Conservation (phyloP, 2,888 invertebrate genomes). For the Hydrotaea cyrtoneurina region DNA sequence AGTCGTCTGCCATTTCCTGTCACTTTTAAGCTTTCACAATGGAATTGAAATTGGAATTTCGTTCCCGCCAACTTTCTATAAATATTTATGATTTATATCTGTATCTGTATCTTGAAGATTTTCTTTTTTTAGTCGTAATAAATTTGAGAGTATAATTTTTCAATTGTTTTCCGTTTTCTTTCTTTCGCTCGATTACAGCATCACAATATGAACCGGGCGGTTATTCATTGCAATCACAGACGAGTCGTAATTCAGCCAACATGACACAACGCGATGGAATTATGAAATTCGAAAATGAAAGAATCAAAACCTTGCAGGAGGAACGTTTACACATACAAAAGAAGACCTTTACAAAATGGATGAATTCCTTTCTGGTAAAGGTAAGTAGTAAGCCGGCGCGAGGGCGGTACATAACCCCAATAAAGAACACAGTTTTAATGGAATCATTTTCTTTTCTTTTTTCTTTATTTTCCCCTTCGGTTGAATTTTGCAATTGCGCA, state of each 20-base stretch:
- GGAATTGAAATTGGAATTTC: neutral
- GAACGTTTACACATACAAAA: constrained; percentile 99
- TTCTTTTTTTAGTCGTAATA: constrained; percentile 16
- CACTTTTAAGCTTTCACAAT: constrained; percentile 19
- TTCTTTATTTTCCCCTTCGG: constrained; percentile 21
- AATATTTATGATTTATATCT: neutral
- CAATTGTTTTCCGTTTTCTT: neutral
- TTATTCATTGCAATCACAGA: constrained; percentile 84
- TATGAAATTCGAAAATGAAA: constrained; percentile 96
- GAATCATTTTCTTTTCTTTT: too few relatives aligned
- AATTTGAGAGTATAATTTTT: neutral
- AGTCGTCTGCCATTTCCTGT: neutral
- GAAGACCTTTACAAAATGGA: constrained; percentile 99
- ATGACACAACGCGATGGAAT: constrained; percentile 96
- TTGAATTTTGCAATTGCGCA: constrained; percentile 79
- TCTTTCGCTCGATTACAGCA: constrained; percentile 79
- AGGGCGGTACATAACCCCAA: neutral
- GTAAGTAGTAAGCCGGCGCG: constrained; percentile 83
- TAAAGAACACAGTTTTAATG: too few relatives aligned
- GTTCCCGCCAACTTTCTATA: constrained; percentile 12
- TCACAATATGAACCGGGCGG: constrained; percentile 86
- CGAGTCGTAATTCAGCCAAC: constrained; percentile 84
- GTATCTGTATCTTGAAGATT: neutral
- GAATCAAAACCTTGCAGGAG: constrained; percentile 97
- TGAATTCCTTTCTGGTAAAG: constrained; percentile 97